Evolutionary conservation across 2,113 vertebrate species (phyloP).

Genomic region (Myiagra hebetior): DNA sequence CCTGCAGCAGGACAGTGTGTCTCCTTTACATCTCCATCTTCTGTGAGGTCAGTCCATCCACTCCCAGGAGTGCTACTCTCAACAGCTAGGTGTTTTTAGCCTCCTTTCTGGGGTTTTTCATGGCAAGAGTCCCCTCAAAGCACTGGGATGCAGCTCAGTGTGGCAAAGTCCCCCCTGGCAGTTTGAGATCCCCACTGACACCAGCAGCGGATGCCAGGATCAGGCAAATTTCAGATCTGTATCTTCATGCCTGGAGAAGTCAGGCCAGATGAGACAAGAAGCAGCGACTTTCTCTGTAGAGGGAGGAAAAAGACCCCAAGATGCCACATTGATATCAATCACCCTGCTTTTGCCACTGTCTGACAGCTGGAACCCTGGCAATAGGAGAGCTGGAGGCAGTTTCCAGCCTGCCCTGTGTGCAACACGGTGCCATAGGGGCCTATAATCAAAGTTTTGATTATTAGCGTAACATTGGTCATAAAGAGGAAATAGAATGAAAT

Average conservation of each 20-base stretch:
- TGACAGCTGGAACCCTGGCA: neutral
- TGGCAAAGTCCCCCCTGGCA: neutral
- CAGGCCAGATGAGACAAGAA: neutral
- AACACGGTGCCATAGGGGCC: neutral
- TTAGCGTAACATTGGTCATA: constrained; percentile 11
- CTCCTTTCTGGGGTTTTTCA: neutral
- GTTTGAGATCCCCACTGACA: neutral
- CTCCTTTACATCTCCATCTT: neutral
- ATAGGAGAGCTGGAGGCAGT: neutral
- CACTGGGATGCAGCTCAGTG: neutral
- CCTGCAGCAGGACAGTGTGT: neutral
- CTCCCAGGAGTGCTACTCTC: neutral
- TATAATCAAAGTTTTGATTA: neutral
- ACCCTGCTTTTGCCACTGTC: neutral
- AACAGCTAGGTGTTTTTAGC: fast-evolving
- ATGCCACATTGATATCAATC: neutral
- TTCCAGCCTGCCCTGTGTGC: neutral
- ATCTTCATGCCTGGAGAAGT: neutral
- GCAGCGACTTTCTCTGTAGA: neutral
- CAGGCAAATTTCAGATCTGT: neutral
- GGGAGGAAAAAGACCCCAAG: neutral
- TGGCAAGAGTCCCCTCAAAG: neutral
- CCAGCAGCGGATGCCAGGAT: neutral
- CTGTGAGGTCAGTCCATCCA: neutral
- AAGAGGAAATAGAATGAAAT: constrained; percentile 12